These are phyloP conservation scores for Myxocyprinus asiaticus DNA, from an alignment of 2,113 vertebrate species.

Conservation along the genomic window DNA sequence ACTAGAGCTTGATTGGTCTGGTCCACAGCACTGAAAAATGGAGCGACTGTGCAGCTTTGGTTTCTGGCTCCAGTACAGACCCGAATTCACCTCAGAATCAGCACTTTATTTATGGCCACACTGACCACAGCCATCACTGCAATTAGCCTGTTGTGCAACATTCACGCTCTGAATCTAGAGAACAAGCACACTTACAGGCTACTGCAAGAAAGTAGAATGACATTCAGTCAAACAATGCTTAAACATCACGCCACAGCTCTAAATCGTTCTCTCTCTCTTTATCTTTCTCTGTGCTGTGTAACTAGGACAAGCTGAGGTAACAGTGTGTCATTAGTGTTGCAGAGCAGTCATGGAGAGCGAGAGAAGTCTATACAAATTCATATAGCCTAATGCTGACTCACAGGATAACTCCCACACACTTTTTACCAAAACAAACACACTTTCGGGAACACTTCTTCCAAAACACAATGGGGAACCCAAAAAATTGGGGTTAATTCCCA, in stretches of 20 bases:
- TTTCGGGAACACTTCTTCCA: constrained; percentile 1
- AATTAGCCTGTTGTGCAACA: constrained; percentile 26
- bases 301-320: constrained; percentile 52
- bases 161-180: constrained; percentile 19
- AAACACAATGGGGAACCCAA: constrained; percentile 20
- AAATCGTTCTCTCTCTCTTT: constrained; percentile 19
- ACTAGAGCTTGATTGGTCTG: too few species aligned
- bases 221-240: constrained; percentile 21
- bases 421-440: constrained; percentile 7
- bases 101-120: background rate
- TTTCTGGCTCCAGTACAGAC: too few species aligned
- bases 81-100: too few species aligned
- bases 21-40: too few species aligned
- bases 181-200: constrained; percentile 16
- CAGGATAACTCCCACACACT: background rate
- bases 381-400: background rate
- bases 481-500: constrained; percentile 5
- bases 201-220: background rate
- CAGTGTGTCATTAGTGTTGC: constrained; percentile 36
- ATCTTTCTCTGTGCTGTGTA: constrained; percentile 31
- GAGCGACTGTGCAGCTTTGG: too few species aligned
- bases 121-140: constrained; percentile 9
- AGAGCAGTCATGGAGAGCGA: constrained; percentile 18
- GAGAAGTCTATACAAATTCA: background rate
- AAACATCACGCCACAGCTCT: constrained; percentile 7